Conservation (phyloP, 2,797 vertebrate genomes). For the Poecile montanus region DNA sequence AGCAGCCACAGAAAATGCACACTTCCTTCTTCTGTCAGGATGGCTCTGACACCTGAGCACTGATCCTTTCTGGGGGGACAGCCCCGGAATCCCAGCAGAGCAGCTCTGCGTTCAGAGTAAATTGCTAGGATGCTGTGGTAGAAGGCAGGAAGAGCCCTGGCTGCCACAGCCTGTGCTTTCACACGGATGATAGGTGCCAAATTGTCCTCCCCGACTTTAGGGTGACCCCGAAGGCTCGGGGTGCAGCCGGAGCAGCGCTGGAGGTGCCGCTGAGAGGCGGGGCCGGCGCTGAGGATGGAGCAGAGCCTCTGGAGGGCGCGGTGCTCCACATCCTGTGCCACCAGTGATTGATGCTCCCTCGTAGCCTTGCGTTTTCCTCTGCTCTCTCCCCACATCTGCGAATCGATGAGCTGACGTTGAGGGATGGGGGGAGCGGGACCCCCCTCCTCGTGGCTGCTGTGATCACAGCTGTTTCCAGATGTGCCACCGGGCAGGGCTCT, state of each 20-base stretch:
- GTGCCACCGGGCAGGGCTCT: constrained; percentile 24
- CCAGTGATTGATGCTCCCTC: constrained; percentile 3
- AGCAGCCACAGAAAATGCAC: background rate
- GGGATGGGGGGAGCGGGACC: constrained; percentile 34
- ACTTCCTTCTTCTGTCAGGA: background rate
- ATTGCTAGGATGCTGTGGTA: background rate
- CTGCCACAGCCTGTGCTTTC: background rate
- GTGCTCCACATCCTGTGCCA: background rate
- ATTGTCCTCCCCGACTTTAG: background rate
- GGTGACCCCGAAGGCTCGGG: background rate
- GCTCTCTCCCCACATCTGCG: background rate
- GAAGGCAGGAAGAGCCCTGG: background rate
- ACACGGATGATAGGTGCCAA: accelerated
- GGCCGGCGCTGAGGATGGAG: background rate
- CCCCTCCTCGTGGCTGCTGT: background rate
- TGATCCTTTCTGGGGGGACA: accelerated
- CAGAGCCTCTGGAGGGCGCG: constrained; percentile 31
- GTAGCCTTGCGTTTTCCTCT: background rate
- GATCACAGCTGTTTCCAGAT: constrained; percentile 46
- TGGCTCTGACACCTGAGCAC: background rate
- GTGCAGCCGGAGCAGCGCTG: background rate
- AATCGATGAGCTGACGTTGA: constrained; percentile 83
- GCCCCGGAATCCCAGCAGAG: background rate
- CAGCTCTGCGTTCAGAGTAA: background rate
- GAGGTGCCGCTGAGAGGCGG: background rate